Evolutionary conservation across 2,113 vertebrate species (phyloP).

Genomic region (Microtus pennsylvanicus): DNA sequence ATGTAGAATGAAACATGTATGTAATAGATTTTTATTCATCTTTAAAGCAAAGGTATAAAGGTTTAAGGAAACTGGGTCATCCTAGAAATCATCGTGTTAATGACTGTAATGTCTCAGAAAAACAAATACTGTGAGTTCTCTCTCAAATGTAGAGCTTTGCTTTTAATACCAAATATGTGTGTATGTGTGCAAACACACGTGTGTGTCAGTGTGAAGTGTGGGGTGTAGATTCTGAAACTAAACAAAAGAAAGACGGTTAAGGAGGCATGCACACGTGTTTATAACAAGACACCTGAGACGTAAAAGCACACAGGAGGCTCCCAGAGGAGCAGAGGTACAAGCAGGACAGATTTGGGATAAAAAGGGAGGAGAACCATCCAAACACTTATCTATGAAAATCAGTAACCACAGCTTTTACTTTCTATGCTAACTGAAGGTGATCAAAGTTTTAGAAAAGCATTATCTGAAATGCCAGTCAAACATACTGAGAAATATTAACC

Average conservation of each 20-base stretch:
- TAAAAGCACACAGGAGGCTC: not conserved
- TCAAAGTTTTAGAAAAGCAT: not conserved
- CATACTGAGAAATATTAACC: not conserved
- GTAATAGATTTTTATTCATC: not conserved
- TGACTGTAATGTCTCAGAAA: not conserved
- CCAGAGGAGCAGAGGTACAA: too few relatives aligned
- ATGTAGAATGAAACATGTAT: not conserved
- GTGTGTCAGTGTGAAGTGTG: not conserved
- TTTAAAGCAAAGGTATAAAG: not conserved
- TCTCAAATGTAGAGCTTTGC: not conserved
- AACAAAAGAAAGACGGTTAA: too few relatives aligned
- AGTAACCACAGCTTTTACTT: not conserved
- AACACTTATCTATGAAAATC: not conserved
- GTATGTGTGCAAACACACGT: too few relatives aligned
- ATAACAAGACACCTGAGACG: not conserved
- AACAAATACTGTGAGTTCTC: not conserved
- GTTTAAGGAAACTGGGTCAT: not conserved
- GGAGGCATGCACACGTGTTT: not conserved
- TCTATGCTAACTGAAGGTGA: not conserved
- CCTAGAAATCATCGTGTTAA: not conserved
- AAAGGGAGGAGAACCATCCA: not conserved
- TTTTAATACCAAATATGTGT: not conserved
- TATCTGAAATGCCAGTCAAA: not conserved
- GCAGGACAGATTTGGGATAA: not conserved
- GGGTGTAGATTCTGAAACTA: not conserved